A percentile compares a stretch with the other conserved stretches of the same genome.
phyloP scores from a whole-genome alignment of 1,140 invertebrate genomes.

The Psilanteris sp. region DNA sequence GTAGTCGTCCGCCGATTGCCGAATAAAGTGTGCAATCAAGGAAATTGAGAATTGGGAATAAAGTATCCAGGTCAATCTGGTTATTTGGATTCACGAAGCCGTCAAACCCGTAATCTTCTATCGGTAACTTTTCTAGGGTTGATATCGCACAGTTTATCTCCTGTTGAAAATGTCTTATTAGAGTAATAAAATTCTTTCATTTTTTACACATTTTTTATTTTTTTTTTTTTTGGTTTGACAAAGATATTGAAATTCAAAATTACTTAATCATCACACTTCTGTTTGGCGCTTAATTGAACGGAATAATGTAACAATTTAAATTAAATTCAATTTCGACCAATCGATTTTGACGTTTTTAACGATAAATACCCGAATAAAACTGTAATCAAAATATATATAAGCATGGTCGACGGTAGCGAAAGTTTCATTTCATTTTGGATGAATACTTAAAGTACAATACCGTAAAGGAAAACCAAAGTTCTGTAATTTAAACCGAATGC shows the following conservation, averaged over 20 bases:
- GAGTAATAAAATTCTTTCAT: constrained; percentile 4
- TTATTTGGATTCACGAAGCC: neutral
- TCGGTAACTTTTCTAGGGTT: constrained; percentile 33
- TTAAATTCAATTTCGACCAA: no score
- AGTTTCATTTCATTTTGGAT: constrained; percentile 19
- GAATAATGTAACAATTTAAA: no score
- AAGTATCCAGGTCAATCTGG: constrained; percentile 20
- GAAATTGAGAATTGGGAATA: constrained; percentile 31
- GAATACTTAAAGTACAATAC: constrained; percentile 33
- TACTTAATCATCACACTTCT: no score
- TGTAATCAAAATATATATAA: constrained; percentile 1
- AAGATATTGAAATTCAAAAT: no score
- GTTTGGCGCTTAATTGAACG: no score
- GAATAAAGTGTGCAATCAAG: constrained; percentile 30
- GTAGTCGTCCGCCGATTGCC: neutral
- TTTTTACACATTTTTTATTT: no score
- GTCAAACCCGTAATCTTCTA: constrained; percentile 34
- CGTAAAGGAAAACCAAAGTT: constrained; percentile 32
- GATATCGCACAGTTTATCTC: constrained; percentile 38
- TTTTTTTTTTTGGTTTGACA: no score
- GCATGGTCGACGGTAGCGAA: neutral
- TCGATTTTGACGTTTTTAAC: no score
- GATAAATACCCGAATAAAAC: neutral
- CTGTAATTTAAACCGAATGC: constrained; percentile 27
- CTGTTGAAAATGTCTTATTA: constrained; percentile 21